Base-by-base conservation (phyloP, 2,888 invertebrate species). In the Lamellibrachia columna region DNA sequence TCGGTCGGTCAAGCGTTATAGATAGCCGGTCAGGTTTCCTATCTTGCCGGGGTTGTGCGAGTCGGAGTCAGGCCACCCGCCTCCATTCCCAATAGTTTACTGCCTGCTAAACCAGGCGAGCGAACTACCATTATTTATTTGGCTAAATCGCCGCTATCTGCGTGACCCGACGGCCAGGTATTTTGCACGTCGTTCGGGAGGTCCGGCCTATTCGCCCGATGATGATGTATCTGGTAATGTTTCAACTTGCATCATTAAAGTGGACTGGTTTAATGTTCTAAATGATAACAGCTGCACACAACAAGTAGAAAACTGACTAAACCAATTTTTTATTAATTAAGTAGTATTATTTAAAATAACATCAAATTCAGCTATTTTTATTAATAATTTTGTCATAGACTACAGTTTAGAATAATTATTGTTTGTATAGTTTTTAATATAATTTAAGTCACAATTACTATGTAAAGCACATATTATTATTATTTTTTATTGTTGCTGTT, bases 1-100 rank as follows among this genome's bases (percentile, higher is more conserved):
- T 75, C 75, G 75, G 75, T 22, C 75, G 75, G 75, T 75, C 75
- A 75, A 75, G 75, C 75, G 22, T 75, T 75, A 75, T 75, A 75
- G 75, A 75, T 75, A 75, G 75, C 22, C 75, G 75, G 75, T 75
- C 75, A 75, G 75, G 75, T 75, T 75, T 75, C 75, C 75, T 75
- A 75, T 75, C 75, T 75, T 75, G 75, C 75, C 75, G 2, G 75
- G 22, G 75, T 22, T 11, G 75, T 75, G 75, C 75, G 75, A 75
- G 75, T 15, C 75, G n/a, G 75, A 4, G 4, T n/a, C 75, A 1
- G 75, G 22, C 75, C 75, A 6, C 15, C 3, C 75, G 6, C 15
- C 6, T 15, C 75, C 75, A 4, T 75, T 75, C 75, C n/a, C 75
- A 75, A 75, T 75, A 75, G 75, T 75, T 75, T 75, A 75, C 75